A percentile compares a stretch with the other conserved stretches of the same genome.
Evolutionary conservation across 2,113 vertebrate species (phyloP).

Genomic region (Gasterosteus aculeatus): DNA sequence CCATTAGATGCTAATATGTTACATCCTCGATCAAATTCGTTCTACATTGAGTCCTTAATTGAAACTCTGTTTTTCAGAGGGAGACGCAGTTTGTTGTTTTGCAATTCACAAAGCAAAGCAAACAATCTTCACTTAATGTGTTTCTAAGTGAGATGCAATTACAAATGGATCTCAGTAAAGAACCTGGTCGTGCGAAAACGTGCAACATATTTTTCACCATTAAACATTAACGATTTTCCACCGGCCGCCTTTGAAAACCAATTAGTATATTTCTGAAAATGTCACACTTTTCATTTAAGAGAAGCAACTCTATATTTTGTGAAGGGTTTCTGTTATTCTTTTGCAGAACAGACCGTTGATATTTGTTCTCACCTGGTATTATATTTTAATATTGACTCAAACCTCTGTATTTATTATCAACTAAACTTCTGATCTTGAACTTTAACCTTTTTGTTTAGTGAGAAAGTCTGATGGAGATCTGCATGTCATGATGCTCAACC

Average conservation of each 20-base stretch:
- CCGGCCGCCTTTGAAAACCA: not conserved
- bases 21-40: no score
- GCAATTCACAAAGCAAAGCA: no score
- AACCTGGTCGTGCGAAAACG: no score
- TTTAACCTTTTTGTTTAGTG: constrained; percentile 30
- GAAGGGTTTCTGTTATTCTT: not conserved
- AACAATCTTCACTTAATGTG: no score
- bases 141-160: no score
- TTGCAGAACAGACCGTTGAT: not conserved
- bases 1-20: no score
- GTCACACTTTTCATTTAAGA: not conserved
- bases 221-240: no score
- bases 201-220: no score
- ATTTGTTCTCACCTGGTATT: not conserved
- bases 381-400: not conserved
- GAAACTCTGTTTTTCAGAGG: no score
- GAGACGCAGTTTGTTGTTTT: no score
- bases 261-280: not conserved
- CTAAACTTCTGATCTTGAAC: constrained; percentile 19
- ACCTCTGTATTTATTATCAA: constrained; percentile 39
- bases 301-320: not conserved
- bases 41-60: no score
- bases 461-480: constrained; percentile 21
- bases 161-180: no score
- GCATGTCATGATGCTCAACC: constrained; percentile 24